phyloP scores from a whole-genome alignment of 2,888 invertebrate genomes.

The Coenonympha glycerion region DNA sequence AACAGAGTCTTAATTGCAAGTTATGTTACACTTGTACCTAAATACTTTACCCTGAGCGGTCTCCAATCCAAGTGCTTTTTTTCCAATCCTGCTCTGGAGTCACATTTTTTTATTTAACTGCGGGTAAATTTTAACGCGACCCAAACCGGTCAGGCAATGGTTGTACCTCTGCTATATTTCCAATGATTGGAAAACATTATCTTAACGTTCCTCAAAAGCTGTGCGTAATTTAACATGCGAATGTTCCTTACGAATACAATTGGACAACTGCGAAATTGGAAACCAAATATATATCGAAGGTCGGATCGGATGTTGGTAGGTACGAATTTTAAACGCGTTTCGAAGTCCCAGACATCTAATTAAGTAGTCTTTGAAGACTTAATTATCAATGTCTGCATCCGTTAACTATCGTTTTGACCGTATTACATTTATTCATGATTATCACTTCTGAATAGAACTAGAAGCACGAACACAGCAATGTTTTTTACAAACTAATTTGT shows the following conservation, averaged over 20 bases:
- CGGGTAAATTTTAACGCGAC: neutral
- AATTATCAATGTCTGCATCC: slow-evolving; percentile 13
- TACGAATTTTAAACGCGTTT: slow-evolving; percentile 5
- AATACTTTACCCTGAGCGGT: neutral
- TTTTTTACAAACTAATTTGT: too few relatives aligned
- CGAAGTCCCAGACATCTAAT: slow-evolving; percentile 11
- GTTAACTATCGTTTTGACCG: slow-evolving; percentile 20
- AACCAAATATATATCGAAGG: neutral
- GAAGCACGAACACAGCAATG: slow-evolving; percentile 5
- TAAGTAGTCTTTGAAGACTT: slow-evolving; percentile 17
- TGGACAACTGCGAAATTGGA: neutral
- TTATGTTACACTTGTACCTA: too few relatives aligned
- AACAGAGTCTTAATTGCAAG: too few relatives aligned
- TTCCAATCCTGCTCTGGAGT: neutral
- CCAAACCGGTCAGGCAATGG: slow-evolving; percentile 9
- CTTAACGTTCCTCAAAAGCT: slow-evolving; percentile 19
- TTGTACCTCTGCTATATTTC: slow-evolving; percentile 22
- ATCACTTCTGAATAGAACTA: slow-evolving; percentile 1
- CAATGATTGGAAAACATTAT: slow-evolving; percentile 25
- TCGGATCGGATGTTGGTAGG: neutral
- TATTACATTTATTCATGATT: slow-evolving; percentile 22
- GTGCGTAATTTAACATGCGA: slow-evolving; percentile 16
- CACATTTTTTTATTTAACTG: neutral
- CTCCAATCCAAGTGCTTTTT: neutral
- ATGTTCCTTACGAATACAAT: neutral